Conservation (phyloP, 2,888 invertebrate species). For the Noctua pronuba region DNA sequence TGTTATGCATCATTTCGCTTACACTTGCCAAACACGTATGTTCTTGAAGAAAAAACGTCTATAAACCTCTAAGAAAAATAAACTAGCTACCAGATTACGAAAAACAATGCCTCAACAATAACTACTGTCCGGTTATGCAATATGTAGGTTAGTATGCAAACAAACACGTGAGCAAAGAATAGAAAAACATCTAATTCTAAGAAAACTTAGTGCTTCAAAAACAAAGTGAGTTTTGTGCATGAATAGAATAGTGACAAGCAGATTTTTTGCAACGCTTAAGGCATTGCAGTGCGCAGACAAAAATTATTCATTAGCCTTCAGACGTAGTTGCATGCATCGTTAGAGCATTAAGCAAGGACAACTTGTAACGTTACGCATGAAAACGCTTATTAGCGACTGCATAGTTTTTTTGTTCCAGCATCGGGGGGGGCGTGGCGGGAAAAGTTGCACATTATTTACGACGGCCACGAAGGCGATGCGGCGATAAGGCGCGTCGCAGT, state of each 20-base stretch:
- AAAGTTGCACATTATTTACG: conserved; percentile 90
- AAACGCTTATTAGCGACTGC: conserved; percentile 72
- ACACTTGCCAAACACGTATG: conserved; percentile 33
- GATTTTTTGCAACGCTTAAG: conserved; percentile 52
- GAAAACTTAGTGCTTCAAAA: conserved; percentile 49
- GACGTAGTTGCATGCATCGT: conserved; percentile 67
- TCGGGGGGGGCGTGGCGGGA: conserved; percentile 88
- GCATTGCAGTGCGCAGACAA: conserved; percentile 47
- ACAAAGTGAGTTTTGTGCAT: conserved; percentile 35
- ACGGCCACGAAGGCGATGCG: conserved; percentile 89
- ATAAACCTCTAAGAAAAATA: conserved; percentile 25
- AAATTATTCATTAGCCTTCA: conserved; percentile 67
- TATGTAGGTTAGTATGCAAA: conserved; percentile 56
- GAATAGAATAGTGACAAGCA: conserved; percentile 53
- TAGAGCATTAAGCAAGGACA: conserved; percentile 67
- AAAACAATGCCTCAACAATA: conserved; percentile 48
- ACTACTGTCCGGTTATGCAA: conserved; percentile 37
- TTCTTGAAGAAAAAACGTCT: conserved; percentile 31
- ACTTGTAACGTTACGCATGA: conserved; percentile 62
- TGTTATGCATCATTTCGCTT: conserved; percentile 38
- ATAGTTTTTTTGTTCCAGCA: conserved; percentile 76
- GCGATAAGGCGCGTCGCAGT: conserved; percentile 90
- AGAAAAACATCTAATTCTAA: conserved; percentile 49
- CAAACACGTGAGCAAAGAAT: conserved; percentile 45
- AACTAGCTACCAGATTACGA: conserved; percentile 47